phyloP scores from a whole-genome alignment of 2,888 invertebrate genomes.

The Phortica okadai region DNA sequence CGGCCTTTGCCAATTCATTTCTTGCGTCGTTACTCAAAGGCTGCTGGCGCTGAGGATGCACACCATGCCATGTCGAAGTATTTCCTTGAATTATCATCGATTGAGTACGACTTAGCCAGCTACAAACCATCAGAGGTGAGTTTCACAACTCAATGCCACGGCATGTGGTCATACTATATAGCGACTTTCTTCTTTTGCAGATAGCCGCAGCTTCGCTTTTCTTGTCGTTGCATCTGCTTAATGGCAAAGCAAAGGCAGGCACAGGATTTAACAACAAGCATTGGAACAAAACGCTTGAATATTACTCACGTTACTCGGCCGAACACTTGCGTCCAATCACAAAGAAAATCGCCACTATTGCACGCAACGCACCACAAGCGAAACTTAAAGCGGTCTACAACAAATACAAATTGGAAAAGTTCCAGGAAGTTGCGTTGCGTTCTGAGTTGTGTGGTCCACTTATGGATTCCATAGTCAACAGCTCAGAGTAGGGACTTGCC shows the following conservation, averaged over 20 bases:
- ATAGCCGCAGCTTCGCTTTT: slow-evolving; percentile 74
- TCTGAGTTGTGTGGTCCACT: slow-evolving; percentile 78
- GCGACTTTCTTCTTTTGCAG: slow-evolving; percentile 49
- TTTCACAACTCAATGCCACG: slow-evolving; percentile 74
- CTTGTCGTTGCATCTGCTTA: slow-evolving; percentile 72
- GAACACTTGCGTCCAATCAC: slow-evolving; percentile 84
- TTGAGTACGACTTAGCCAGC: slow-evolving; percentile 88
- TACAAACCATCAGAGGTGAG: slow-evolving; percentile 90
- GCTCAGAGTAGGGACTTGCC: slow-evolving; percentile 46
- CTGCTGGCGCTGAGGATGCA: slow-evolving; percentile 80
- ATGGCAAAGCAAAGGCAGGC: slow-evolving; percentile 61
- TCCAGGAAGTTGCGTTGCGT: slow-evolving; percentile 82
- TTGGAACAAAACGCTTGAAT: slow-evolving; percentile 86
- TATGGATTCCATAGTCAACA: slow-evolving; percentile 68
- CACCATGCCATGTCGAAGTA: slow-evolving; percentile 92
- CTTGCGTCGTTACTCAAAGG: slow-evolving; percentile 85
- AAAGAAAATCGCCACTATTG: slow-evolving; percentile 82
- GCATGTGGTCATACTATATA: no score
- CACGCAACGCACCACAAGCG: slow-evolving; percentile 82
- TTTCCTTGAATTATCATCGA: slow-evolving; percentile 88
- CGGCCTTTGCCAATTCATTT: slow-evolving; percentile 93
- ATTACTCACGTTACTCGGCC: slow-evolving; percentile 86
- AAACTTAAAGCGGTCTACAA: slow-evolving; percentile 84
- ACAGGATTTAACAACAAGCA: slow-evolving; percentile 74
- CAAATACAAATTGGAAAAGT: slow-evolving; percentile 81